Percentiles rank a stretch among this genome's conserved stretches.
These are phyloP conservation scores for Mandrillus leucophaeus DNA, from an alignment of 2,113 vertebrate species.

Conservation along the genomic window DNA sequence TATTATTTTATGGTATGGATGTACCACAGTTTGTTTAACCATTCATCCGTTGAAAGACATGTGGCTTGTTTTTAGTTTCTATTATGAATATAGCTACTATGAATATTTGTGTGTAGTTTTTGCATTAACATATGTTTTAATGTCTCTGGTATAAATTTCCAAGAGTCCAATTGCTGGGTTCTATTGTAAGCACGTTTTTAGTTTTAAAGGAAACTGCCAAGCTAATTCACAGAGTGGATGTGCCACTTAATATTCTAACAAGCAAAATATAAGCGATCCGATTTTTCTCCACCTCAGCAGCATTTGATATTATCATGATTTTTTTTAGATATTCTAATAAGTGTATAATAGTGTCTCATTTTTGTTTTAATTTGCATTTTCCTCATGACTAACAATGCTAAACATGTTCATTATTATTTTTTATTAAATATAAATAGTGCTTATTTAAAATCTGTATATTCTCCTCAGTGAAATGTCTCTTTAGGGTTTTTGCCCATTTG, in stretches of 20 bases:
- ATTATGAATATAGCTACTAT: background rate
- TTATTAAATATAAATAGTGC: background rate
- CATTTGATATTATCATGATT: background rate
- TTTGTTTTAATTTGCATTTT: background rate
- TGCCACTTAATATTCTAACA: background rate
- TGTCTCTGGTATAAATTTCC: background rate
- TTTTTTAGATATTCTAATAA: background rate
- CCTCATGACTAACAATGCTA: background rate
- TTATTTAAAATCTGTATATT: too few species aligned
- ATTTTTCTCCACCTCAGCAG: background rate
- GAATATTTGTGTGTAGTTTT: background rate
- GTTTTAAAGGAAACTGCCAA: background rate
- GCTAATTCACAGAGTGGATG: background rate
- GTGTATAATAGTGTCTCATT: background rate
- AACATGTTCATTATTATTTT: background rate
- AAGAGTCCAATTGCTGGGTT: background rate
- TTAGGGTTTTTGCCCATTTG: background rate
- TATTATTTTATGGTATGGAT: background rate
- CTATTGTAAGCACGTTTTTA: background rate
- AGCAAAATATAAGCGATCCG: background rate
- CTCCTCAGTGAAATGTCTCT: background rate
- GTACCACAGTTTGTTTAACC: background rate
- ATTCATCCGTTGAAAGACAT: background rate
- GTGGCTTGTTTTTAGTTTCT: background rate
- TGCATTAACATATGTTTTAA: background rate